Conservation (phyloP, 2,113 vertebrate species). For the Oryzias melastigma region DNA sequence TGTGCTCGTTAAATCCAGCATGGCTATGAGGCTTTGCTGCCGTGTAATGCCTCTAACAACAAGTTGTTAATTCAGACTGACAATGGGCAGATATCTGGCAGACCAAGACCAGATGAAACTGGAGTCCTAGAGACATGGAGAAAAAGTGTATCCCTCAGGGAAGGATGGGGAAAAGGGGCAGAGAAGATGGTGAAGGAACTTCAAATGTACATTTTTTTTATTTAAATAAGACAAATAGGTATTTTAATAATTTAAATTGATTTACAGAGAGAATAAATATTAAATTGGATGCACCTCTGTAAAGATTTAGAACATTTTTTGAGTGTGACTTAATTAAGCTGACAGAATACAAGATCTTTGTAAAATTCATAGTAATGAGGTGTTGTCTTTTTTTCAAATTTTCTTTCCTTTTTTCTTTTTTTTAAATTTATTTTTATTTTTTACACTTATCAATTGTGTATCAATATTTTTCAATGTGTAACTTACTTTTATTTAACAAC, state of each 20-base stretch:
- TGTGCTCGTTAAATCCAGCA: constrained; percentile 45
- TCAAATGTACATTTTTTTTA: too few relatives aligned
- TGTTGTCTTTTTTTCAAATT: too few relatives aligned
- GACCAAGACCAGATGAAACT: constrained; percentile 55
- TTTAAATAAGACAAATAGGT: too few relatives aligned
- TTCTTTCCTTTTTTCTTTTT: too few relatives aligned
- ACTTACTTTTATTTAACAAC: neutral
- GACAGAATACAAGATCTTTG: too few relatives aligned
- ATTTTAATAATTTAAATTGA: neutral
- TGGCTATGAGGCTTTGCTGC: constrained; percentile 47
- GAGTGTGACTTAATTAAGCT: too few relatives aligned
- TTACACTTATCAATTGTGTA: too few relatives aligned
- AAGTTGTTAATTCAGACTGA: constrained; percentile 67
- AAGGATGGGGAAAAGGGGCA: constrained; percentile 12
- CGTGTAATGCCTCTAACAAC: constrained; percentile 41
- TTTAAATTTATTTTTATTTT: too few relatives aligned
- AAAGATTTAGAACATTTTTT: neutral
- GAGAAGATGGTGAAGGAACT: neutral
- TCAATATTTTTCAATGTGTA: neutral
- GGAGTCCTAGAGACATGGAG: constrained; percentile 45
- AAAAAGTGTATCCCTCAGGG: constrained; percentile 49
- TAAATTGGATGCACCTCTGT: neutral
- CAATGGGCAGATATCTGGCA: constrained; percentile 49
- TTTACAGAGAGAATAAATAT: neutral
- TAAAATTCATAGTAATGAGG: too few relatives aligned